Conservation (phyloP, 2,888 invertebrate species). For the Agriopis aurantiaria region DNA sequence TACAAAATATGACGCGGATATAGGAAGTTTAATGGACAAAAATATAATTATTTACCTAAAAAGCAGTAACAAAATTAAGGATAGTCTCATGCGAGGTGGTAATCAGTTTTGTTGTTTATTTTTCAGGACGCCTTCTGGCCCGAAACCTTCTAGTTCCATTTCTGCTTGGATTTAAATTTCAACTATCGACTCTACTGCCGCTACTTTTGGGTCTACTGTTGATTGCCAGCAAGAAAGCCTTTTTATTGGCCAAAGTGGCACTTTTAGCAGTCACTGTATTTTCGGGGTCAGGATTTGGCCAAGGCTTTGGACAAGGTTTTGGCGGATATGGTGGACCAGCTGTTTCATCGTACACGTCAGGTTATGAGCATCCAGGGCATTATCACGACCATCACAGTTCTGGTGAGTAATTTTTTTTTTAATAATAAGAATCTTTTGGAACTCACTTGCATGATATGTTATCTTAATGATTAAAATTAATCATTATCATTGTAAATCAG, state of each 20-base stretch:
- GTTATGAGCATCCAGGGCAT: constrained; percentile 65
- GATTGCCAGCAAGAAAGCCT: constrained; percentile 91
- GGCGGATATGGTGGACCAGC: constrained; percentile 55
- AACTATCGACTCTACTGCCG: constrained; percentile 91
- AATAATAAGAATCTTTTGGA: no score
- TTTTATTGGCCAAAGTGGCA: constrained; percentile 91
- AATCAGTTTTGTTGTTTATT: background rate
- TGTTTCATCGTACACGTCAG: constrained; percentile 67
- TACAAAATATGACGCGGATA: no score
- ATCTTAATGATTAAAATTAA: no score
- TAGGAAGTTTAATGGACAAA: no score
- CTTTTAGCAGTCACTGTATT: constrained; percentile 90
- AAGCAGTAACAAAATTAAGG: no score
- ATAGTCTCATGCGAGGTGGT: background rate
- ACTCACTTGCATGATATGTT: no score
- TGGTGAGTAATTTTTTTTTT: constrained; percentile 54
- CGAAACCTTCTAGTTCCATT: constrained; percentile 92
- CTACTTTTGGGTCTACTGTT: constrained; percentile 90
- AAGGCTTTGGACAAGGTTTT: constrained; percentile 58
- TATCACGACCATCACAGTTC: constrained; percentile 68
- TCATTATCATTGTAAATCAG: no score
- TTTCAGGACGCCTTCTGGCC: constrained; percentile 90
- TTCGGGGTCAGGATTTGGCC: constrained; percentile 83
- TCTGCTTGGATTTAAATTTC: constrained; percentile 93
- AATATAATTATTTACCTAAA: background rate